These are phyloP conservation scores for Dryomyza anilis DNA, from an alignment of 2,888 invertebrate genomes.

Conservation along the genomic window DNA sequence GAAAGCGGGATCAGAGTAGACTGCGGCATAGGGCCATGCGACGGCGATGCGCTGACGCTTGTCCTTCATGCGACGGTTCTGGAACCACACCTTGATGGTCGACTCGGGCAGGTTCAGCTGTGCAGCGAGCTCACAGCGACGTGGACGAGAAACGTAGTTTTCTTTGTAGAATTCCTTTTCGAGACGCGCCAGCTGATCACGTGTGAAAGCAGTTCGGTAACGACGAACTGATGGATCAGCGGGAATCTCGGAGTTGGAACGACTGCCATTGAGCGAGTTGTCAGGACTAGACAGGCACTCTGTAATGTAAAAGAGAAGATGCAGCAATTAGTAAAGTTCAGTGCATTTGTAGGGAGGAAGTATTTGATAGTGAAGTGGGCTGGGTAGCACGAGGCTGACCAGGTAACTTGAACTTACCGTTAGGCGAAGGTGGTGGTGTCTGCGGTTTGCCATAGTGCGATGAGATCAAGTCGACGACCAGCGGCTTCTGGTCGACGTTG, in stretches of 20 bases:
- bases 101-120: slow-evolving; percentile 93
- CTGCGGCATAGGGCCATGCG: slow-evolving; percentile 93
- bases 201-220: slow-evolving; percentile 95
- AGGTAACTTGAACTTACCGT: slow-evolving; percentile 61
- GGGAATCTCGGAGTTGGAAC: slow-evolving; percentile 54
- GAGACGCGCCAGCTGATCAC: slow-evolving; percentile 87
- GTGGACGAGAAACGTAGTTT: slow-evolving; percentile 95
- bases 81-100: slow-evolving; percentile 99
- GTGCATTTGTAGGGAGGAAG: neutral
- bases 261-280: slow-evolving; percentile 53
- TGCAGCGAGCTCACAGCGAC: slow-evolving; percentile 92
- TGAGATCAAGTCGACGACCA: slow-evolving; percentile 68
- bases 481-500: slow-evolving; percentile 60
- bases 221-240: slow-evolving; percentile 77
- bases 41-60: slow-evolving; percentile 93
- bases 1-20: slow-evolving; percentile 91
- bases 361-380: neutral
- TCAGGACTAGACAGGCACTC: slow-evolving; percentile 63
- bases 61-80: slow-evolving; percentile 70
- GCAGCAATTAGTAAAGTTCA: neutral
- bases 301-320: slow-evolving; percentile 42
- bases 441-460: slow-evolving; percentile 64
- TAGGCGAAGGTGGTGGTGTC: slow-evolving; percentile 65
- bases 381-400: too few relatives aligned
- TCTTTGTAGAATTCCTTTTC: slow-evolving; percentile 97